phyloP scores from a whole-genome alignment of 2,797 vertebrate species.

The Myoxocephalus aenaeus region DNA sequence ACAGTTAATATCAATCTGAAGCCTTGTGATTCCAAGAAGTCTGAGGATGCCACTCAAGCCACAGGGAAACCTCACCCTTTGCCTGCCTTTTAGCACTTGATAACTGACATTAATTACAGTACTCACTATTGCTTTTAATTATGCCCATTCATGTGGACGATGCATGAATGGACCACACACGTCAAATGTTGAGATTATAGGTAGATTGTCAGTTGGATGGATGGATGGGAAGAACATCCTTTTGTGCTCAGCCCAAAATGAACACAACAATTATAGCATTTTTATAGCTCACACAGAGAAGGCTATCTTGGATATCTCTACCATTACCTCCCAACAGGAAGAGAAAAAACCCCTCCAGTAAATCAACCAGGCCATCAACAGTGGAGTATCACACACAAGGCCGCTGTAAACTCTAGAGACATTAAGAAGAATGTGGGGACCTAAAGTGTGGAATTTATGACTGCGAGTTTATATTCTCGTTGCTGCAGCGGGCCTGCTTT shows the following conservation, averaged over 20 bases:
- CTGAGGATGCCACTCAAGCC: constrained; percentile 29
- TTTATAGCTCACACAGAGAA: constrained; percentile 67
- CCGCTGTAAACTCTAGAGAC: constrained; percentile 66
- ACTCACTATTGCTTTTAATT: constrained; percentile 85
- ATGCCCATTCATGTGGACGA: constrained; percentile 82
- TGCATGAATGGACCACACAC: constrained; percentile 80
- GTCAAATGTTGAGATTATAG: constrained; percentile 77
- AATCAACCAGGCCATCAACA: constrained; percentile 57
- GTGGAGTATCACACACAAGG: constrained; percentile 62
- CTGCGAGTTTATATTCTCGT: constrained; percentile 74
- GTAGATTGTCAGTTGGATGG: constrained; percentile 83
- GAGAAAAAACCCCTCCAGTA: constrained; percentile 40
- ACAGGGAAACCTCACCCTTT: constrained; percentile 73
- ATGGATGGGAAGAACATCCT: constrained; percentile 76
- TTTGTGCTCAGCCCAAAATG: constrained; percentile 80
- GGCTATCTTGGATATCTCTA: constrained; percentile 68
- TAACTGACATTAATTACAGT: constrained; percentile 87
- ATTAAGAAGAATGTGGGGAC: constrained; percentile 72
- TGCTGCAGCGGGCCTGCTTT: constrained; percentile 72
- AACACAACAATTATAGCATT: constrained; percentile 80
- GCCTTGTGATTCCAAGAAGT: constrained; percentile 48
- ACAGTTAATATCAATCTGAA: constrained; percentile 66
- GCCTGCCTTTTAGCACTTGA: constrained; percentile 75
- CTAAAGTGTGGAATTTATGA: constrained; percentile 74
- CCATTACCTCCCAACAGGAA: constrained; percentile 56